A percentile compares a stretch with the other conserved stretches of the same genome.
Evolutionary conservation across 2,797 vertebrate species (phyloP).

Genomic region (Clarias fuscus): DNA sequence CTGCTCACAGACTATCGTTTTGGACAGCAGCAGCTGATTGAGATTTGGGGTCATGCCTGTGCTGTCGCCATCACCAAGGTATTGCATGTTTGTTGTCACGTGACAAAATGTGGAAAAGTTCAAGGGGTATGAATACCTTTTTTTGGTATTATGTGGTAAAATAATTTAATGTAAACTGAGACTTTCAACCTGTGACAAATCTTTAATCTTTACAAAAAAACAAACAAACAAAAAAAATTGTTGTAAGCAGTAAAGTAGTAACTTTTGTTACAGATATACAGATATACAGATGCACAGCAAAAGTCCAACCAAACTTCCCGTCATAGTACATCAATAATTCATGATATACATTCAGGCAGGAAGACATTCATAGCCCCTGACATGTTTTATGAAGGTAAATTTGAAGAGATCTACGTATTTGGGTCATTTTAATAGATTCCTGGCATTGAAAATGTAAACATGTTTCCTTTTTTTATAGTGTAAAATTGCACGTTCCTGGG

Average conservation of each 20-base stretch:
- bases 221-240: no score
- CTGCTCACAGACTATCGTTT: conserved; percentile 89
- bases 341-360: neutral
- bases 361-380: neutral
- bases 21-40: conserved; percentile 90
- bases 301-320: neutral
- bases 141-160: no score
- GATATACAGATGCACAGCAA: neutral
- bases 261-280: no score
- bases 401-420: neutral
- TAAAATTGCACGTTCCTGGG: neutral
- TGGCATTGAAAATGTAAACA: neutral
- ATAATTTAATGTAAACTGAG: neutral
- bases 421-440: neutral
- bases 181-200: neutral
- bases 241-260: neutral
- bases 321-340: neutral
- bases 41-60: conserved; percentile 91
- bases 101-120: no score
- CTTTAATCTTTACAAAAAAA: no score
- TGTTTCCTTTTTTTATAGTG: neutral
- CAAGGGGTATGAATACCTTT: no score
- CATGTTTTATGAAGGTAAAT: neutral
- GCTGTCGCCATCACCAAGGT: conserved; percentile 92
- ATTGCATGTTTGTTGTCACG: neutral